Base-by-base conservation (phyloP, 2,888 invertebrate genomes). In the Cantharis nigra region DNA sequence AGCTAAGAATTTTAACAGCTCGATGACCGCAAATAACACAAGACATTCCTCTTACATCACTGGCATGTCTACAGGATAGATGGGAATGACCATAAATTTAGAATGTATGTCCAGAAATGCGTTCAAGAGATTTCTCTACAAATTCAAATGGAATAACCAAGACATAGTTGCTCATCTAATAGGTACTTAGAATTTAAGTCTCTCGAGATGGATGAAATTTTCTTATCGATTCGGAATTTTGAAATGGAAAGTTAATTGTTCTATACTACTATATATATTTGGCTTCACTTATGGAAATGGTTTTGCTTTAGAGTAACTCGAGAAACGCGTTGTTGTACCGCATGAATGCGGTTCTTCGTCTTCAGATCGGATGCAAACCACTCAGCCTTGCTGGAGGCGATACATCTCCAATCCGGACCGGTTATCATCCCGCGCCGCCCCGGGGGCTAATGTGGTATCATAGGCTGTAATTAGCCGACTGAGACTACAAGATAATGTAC, bases 401-500 rank as follows among this genome's bases (percentile, higher is more conserved):
- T 86, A 86, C 86, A 86, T 86, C 85, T 85, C 84, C 84, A 83
- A 85, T 83, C 84, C 85, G 85, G 82, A 83, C 84, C 84, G 86
- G 87, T 86, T 86, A 86, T 86, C 86, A 85, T 81, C 85, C 85
- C 84, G 85, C 84, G 84, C 84, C 85, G 84, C 89, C 87, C 86
- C 86, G 84, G 86, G 49, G 89, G 88, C 89, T 89, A 89, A 89
- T 89, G 89, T 89, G 89, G 89, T 89, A 89, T 89, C 89, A 89
- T 89, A 89, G 89, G 88, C 89, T 85, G 89, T 90, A 90, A 90
- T 90, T 90, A 90, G 89, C 88, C 89, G 89, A 88, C 89, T 89
- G 88, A 89, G 89, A 89, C 89, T 89, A 89, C 89, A 90, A 90
- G 89, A 90, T 90, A 90, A 90, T 90, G 89, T 90, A 90, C 90